Percentiles rank a stretch among this genome's conserved stretches.
phyloP scores from a whole-genome alignment of 37 sponge, comb jelly and placozoan genomes.

The Hormiphora californensis region DNA sequence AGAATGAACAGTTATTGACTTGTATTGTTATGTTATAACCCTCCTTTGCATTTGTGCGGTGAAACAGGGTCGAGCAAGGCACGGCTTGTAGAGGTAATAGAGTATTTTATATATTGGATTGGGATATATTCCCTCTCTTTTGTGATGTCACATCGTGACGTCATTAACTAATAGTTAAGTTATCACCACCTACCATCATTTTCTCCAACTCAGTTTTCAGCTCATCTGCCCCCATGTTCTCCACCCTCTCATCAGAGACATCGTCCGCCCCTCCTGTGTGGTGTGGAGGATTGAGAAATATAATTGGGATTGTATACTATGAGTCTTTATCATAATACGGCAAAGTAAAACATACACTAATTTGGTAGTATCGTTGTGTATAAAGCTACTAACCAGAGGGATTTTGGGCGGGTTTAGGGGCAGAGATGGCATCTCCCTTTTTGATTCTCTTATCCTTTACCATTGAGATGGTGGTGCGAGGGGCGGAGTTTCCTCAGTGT shows the following conservation, averaged over 20 bases:
- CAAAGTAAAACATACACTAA: background rate
- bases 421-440: conserved; percentile 43
- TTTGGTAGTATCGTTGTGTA: background rate
- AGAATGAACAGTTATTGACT: background rate
- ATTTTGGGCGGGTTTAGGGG: background rate
- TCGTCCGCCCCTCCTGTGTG: background rate
- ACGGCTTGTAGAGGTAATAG: background rate
- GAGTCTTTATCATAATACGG: too few species aligned
- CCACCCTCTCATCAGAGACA: background rate
- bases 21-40: background rate
- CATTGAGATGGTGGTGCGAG: too few species aligned
- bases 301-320: background rate
- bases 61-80: background rate
- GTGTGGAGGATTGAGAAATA: background rate
- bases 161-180: too few species aligned
- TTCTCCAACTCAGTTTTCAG: conserved; percentile 5
- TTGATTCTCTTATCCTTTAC: conserved; percentile 17
- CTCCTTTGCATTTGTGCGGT: background rate
- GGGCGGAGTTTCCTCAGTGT: too few species aligned
- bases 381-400: background rate
- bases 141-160: too few species aligned
- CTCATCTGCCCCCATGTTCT: conserved; percentile 18
- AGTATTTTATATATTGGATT: background rate
- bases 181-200: conserved; percentile 49
- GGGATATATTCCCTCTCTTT: background rate